Evolutionary conservation across 2,113 vertebrate genomes (phyloP), one percentile per base, ranked within the genome.

Genomic region (Dicerorhinus sumatrensis): DNA sequence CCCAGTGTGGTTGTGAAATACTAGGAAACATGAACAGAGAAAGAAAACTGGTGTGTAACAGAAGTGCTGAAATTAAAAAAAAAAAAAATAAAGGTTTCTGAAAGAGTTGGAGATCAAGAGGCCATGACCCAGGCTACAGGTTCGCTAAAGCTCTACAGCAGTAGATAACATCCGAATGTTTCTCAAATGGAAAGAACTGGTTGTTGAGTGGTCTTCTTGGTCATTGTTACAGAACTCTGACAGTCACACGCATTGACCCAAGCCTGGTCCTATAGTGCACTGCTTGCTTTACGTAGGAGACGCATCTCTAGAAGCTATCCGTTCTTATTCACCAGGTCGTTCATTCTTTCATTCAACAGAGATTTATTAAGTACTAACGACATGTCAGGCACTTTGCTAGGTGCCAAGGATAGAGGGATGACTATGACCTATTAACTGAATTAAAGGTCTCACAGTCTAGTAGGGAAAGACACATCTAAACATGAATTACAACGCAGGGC

Each of bases 21-120:
- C 70, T 39, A 79, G 76, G 81, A 87, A 85, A 82, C 62, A 76
- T 58, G 67, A 96, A 29, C 69, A 76, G 92, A 96, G 81, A 93
- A 58, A 77, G 63, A 89, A 86, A 95, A 72, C 33, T 51, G 5
- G 48, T 76, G 56, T 87, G 17, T 6, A 60, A 87, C 51, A 77
- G 84, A 96, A 93, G 58, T 73, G 65, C 63, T 95, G 56, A 79
- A 60, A 83, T 48, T 69, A 46, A 65, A 65, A 46, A 65, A 65
- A 69, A 72, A 46, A 54, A 14, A 65, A 76, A 87, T 75, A 85
- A 75, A 91, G 81, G 27, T 91, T 93, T 95, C 82, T 84, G 72
- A 95, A 94, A 96, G 58, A 92, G 36, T 46, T 90, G 80, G 60
- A 88, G 80, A 56, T 56, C 58, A 69, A 62, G 18, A 96, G 86